Conservation (phyloP, 2,797 vertebrate species). For the Myiothlypis chrysogaster region DNA sequence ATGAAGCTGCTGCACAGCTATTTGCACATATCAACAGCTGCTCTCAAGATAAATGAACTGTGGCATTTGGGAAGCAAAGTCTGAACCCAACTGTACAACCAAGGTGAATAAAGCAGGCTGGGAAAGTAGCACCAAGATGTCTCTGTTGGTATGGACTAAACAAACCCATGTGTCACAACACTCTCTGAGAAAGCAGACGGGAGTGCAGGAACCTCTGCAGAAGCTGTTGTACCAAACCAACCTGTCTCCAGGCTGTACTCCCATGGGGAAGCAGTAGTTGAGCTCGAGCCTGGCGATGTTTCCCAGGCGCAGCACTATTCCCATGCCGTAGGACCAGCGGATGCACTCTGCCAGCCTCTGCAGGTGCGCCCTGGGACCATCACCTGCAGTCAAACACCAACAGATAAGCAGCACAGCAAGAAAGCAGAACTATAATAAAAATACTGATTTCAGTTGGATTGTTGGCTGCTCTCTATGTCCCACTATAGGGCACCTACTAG, state of each 20-base stretch:
- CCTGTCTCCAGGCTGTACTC: conserved; percentile 94
- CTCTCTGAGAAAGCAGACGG: not conserved
- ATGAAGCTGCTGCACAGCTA: not conserved
- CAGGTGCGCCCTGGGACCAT: conserved; percentile 90
- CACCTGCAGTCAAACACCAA: conserved; percentile 73
- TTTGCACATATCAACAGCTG: not conserved
- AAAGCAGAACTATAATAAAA: not conserved
- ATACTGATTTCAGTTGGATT: not conserved
- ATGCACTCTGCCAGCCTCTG: conserved; percentile 89
- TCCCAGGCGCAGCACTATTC: conserved; percentile 90
- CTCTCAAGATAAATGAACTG: not conserved
- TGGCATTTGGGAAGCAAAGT: not conserved
- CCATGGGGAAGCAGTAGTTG: conserved; percentile 98
- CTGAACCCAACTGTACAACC: not conserved
- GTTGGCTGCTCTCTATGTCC: not conserved
- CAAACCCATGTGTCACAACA: not conserved
- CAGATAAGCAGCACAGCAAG: not conserved
- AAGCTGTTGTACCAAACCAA: conserved; percentile 14
- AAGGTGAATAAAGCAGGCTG: not conserved
- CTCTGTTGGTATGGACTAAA: not conserved
- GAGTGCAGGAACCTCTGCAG: not conserved
- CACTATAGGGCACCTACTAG: not conserved
- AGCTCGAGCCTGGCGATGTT: conserved; percentile 96
- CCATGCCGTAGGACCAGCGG: conserved; percentile 94
- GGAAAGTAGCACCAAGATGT: not conserved